Base-by-base conservation (phyloP, 2,113 vertebrate genomes). In the Rissa tridactyla region DNA sequence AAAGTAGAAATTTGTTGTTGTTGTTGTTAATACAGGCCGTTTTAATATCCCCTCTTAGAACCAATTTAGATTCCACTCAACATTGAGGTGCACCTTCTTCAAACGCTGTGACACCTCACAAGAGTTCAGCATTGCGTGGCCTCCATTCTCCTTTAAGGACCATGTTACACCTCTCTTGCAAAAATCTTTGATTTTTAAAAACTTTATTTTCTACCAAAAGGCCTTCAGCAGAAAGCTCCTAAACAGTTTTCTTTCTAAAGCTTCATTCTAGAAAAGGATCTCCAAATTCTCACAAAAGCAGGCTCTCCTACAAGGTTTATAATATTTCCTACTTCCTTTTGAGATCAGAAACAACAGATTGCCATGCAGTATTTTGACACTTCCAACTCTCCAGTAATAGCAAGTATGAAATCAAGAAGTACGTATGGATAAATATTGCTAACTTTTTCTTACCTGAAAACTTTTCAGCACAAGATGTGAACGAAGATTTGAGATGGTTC, bases 61-160 rank as follows among this genome's bases (percentile, higher is more conserved):
- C 4, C 18, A 42, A 4, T 44, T 72, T 34, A 65, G 44, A 85
- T 42, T 44, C 40, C 23, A 34, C 38, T 76, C 34, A 72, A 25
- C 29, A 68, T 20, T 30, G 8, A 80, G 69, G 4, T 60, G 47
- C 5, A 71, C 26, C 51, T 72, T 60, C 47, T 73, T 82, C 54
- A 85, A 78, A 61, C 11, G 34, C 7, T 29, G 40, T 15, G 47
- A 36, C 6, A 10, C 26, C 27, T 72, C 26, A 58, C 15, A 55
- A 26, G 38, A 89, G 9, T 52, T 46, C 34, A n/a, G 2, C 14
- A 9, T 4, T 44, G 18, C 2, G 0, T 27, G 10, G 15, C 10
- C 1, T 6, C 11, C 15, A 38, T 0, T 42, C 22, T 83, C 64
- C 68, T 60, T 5, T 13, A 36, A 51, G 6, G 15, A 40, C 8